Evolutionary conservation across 1,140 invertebrate species (phyloP).

Genomic region (Dendroctonus valens): DNA sequence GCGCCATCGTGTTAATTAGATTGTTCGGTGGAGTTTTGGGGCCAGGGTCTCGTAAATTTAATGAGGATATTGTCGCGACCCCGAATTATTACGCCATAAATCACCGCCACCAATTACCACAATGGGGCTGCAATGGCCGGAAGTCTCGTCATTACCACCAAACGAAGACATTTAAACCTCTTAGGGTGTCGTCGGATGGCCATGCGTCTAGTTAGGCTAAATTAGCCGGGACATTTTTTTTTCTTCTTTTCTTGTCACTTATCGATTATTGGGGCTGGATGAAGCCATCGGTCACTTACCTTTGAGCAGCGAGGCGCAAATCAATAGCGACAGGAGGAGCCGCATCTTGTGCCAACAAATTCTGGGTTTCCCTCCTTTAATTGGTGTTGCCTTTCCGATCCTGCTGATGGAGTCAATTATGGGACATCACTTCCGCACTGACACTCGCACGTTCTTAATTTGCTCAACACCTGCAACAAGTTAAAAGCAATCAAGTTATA

Average conservation of each 20-base stretch:
- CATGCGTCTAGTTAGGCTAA: no score
- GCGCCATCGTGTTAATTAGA: conserved; percentile 12
- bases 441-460: conserved; percentile 9
- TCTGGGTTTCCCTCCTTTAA: conserved; percentile 3
- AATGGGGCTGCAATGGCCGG: no score
- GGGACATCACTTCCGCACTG: conserved; percentile 12
- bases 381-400: conserved; percentile 8
- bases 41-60: conserved; percentile 9
- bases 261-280: no score
- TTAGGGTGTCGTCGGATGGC: no score
- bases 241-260: no score
- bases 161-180: no score
- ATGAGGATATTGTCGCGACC: conserved; percentile 8
- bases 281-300: conserved; percentile 1
- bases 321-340: conserved; percentile 17
- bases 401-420: conserved; percentile 7
- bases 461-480: conserved; percentile 1
- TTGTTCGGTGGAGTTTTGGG: conserved; percentile 5
- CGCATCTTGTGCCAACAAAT: conserved; percentile 11
- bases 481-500: no score
- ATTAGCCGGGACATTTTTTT: no score
- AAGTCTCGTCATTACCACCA: no score
- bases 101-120: no score
- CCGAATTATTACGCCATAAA: not conserved
- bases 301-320: conserved; percentile 13